Evolutionary conservation across 1,140 invertebrate species (phyloP), one percentile per base, ranked within the genome.

Genomic region (Zeugodacus cucurbitae): DNA sequence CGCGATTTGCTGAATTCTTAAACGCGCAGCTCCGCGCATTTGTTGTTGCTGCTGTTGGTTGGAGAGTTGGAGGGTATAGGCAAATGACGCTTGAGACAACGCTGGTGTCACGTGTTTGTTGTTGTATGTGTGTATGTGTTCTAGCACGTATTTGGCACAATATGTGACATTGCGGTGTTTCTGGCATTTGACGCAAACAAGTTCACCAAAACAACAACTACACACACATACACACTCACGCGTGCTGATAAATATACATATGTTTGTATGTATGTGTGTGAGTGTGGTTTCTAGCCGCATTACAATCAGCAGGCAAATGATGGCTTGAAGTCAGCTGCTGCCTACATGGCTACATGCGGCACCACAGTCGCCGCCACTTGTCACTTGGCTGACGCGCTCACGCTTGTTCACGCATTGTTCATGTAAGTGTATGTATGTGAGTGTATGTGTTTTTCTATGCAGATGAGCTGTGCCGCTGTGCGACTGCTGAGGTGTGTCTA

Each of bases 281-380:
- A 0, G 22, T 62, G 58, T 26, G n/a, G 58, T 22, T 26, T 10
- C 10, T 62, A 62, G 58, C 58, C 58, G 58, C 34, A 67, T 29
- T 67, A 67, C 17, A 74, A 74, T 37, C 29, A 74, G 67, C 22
- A 34, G 67, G 67, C 67, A 74, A 74, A 74, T 74, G 67, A 74
- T 41, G 67, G 67, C 67, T 74, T 74, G 32, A 37, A 37, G 34
- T 74, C 3, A 41, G 20, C 34, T n/a, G 20, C 20, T 41, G 34
- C 67, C 7, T 34, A 74, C 4, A 1, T 8, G 6, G 34, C 34
- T n/a, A n/a, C n/a, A 22, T 74, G 10, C 11, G 10, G 26, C 62
- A 10, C 34, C 32, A 20, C 67, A 22, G 34, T 10, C 20, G 34
- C 67, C 29, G 34, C 29, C 14, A 17, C 32, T 37, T 74, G 67